Percentiles rank a stretch among this genome's conserved stretches.
Conservation (phyloP, 1,140 invertebrate species). For the Euschistus heros region DNA sequence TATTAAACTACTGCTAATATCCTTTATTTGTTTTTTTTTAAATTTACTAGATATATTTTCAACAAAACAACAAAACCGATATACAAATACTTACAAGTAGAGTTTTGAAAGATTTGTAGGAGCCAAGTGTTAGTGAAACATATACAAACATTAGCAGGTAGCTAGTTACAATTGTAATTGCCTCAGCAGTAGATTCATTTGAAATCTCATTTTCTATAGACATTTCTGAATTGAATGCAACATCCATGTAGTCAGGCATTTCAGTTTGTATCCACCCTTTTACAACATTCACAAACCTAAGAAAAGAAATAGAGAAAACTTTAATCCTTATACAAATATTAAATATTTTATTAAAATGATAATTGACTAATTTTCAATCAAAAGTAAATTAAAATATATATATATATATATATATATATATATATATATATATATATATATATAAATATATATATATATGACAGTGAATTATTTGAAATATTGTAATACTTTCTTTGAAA, state of each 20-base stretch:
- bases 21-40: too few relatives aligned
- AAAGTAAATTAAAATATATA: too few relatives aligned
- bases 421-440: too few relatives aligned
- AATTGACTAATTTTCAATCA: neutral
- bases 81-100: slow-evolving; percentile 48
- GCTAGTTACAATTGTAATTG: slow-evolving; percentile 83
- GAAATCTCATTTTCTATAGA: slow-evolving; percentile 93
- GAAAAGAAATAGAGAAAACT: slow-evolving; percentile 23
- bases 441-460: too few relatives aligned
- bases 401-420: too few relatives aligned
- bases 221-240: slow-evolving; percentile 82
- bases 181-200: slow-evolving; percentile 79
- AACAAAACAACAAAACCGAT: too few relatives aligned
- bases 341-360: neutral
- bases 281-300: slow-evolving; percentile 70
- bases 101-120: slow-evolving; percentile 58
- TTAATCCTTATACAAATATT: neutral
- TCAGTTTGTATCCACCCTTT: slow-evolving; percentile 59
- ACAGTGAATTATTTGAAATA: too few relatives aligned
- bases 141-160: slow-evolving; percentile 99
- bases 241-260: slow-evolving; percentile 66
- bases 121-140: slow-evolving; percentile 84
- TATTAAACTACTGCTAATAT: too few relatives aligned
- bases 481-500: too few relatives aligned
- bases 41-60: too few relatives aligned